Base-by-base conservation (phyloP, 2,797 vertebrate genomes). In the Pseudopleuronectes americanus region DNA sequence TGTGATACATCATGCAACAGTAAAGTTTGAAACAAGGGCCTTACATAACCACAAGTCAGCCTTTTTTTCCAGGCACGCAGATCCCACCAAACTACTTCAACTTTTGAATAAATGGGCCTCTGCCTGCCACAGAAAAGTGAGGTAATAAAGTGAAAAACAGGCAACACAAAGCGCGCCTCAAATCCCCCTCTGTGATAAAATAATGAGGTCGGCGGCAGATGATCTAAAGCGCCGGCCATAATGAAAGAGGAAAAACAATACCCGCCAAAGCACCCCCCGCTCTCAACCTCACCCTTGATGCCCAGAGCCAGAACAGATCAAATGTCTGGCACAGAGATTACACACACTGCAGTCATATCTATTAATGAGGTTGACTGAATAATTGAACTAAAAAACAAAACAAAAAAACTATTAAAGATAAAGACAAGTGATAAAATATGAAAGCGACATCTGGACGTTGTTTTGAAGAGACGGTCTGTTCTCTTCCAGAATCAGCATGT, bases 351-450 rank as follows among this genome's bases (percentile, higher is more conserved):
- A 81, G 81, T 78, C 81, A 71, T 76, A 83, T 89, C 78, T 87
- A 85, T 87, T 91, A 92, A 90, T 88, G 83, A 90, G 80, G 65
- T 38, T 52, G 62, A 68, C 79, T 91, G 76, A 89, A 90, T 91
- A 81, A 92, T 88, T 90, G 53, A 92, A 83, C 68, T 70, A 22
- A 73, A 73, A 77, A 71, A 80, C 41, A 55, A 55, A 54, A 26
- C 6, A 49, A 53, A 58, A 45, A 58, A 57, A 64, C 60, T 77
- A 86, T 76, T 51, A 85, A 82, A 87, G 76, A 88, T 84, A 63
- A 76, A 76, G 84, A 64, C 71, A 76, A 71, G 45, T 12, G 38
- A 79, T 90, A 6, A 90, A 90, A 89, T 77, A 92, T 92, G 77
- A 74, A 92, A 68, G 76, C 21, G 53, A 78, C 87, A 90, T 89